These are phyloP conservation scores for Scrobipalpa atriplicella DNA, from an alignment of 2,888 invertebrate genomes.

Conservation along the genomic window DNA sequence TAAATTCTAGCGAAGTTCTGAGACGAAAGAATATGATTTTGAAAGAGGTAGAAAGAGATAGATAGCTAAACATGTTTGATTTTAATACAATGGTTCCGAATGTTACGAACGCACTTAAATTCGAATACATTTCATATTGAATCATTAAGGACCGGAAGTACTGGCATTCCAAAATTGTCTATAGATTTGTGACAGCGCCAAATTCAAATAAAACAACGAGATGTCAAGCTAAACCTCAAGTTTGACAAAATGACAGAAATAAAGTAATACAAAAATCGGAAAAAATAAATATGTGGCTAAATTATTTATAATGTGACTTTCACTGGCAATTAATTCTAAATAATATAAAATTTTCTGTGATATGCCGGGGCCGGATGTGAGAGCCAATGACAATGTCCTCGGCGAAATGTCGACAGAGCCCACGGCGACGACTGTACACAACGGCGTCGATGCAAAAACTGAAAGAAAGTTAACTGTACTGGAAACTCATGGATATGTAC, in stretches of 20 bases:
- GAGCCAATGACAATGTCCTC: slow-evolving; percentile 77
- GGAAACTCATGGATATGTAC: slow-evolving; percentile 89
- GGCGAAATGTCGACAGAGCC: slow-evolving; percentile 78
- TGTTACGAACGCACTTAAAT: background rate
- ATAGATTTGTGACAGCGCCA: slow-evolving; percentile 38
- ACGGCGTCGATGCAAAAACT: slow-evolving; percentile 69
- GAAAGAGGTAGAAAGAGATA: no score
- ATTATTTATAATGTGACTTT: slow-evolving; percentile 72
- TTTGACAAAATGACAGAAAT: slow-evolving; percentile 65
- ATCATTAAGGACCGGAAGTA: slow-evolving; percentile 14
- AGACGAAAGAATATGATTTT: no score
- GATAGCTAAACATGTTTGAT: no score
- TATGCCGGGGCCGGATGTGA: slow-evolving; percentile 80
- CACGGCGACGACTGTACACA: slow-evolving; percentile 70
- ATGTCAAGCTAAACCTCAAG: slow-evolving; percentile 44
- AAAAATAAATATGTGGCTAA: slow-evolving; percentile 66
- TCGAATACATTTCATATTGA: background rate
- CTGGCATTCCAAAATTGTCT: slow-evolving; percentile 35
- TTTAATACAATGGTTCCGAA: background rate
- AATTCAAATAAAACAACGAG: slow-evolving; percentile 56
- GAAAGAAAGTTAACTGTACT: slow-evolving; percentile 85
- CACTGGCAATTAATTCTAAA: slow-evolving; percentile 55
- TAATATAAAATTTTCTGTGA: slow-evolving; percentile 68
- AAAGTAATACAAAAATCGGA: slow-evolving; percentile 50
- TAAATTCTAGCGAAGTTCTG: no score